phyloP scores from a whole-genome alignment of 1,140 invertebrate genomes.

The Trichomalopsis sarcophagae region DNA sequence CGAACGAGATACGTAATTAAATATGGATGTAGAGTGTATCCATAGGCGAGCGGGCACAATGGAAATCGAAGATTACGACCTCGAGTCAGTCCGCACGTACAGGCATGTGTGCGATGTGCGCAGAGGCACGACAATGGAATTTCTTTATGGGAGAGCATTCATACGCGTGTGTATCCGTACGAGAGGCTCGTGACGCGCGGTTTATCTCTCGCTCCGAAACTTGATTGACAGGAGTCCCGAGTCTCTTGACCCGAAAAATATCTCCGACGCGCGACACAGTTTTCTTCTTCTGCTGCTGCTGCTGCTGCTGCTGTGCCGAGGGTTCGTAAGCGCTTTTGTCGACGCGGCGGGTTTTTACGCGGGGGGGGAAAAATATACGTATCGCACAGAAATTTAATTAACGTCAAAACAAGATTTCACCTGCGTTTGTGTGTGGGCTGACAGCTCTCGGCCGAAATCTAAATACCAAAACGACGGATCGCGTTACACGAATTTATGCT shows the following conservation, averaged over 20 bases:
- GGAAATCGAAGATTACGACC: conserved; percentile 34
- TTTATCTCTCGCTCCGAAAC: conserved; percentile 6
- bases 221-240: conserved; percentile 27
- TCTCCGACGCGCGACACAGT: conserved; percentile 17
- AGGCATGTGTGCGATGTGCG: not conserved
- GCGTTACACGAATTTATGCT: conserved; percentile 6
- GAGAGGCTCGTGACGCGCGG: not conserved
- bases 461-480: conserved; percentile 11
- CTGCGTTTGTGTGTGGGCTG: not conserved
- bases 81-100: not conserved
- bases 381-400: not conserved
- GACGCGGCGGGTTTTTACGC: not conserved
- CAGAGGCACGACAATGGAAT: conserved; percentile 33
- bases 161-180: too few relatives aligned
- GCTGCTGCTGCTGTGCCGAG: not conserved
- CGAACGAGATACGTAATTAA: conserved; percentile 13
- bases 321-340: not conserved
- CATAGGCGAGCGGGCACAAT: conserved; percentile 35
- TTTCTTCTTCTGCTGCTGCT: not conserved
- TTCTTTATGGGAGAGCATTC: not conserved
- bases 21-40: not conserved
- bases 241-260: conserved; percentile 29
- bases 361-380: not conserved
- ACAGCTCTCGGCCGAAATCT: not conserved
- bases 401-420: conserved; percentile 1